Evolutionary conservation across 1,140 invertebrate species (phyloP), one percentile per base, ranked within the genome.

Genomic region (Lepeophtheirus salmonis): DNA sequence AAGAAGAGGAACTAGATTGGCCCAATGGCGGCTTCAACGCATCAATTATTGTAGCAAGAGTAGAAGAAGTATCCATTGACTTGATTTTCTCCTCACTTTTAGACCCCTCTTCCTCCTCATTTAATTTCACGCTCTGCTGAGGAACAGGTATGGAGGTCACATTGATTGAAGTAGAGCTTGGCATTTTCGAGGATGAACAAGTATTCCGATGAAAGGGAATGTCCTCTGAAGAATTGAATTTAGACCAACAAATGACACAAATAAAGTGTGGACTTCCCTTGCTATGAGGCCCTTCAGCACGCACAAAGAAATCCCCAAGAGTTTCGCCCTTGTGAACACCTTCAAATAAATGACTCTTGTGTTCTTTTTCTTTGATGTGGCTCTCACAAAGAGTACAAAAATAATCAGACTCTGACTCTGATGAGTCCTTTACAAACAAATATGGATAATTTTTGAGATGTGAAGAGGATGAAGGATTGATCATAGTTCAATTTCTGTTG

Each of bases 321-420:
- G 21, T 25, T n/a, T 57, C 55, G 23, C 20, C 55, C 30, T 57
- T 25, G 26, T 57, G 55, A 41, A 41, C 30, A 2, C 22, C 2
- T 2, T 57, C 55, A 18, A 57, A 57, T 17, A 57, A 41, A 25
- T 57, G 55, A 21, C 20, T 18, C 4, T 57, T 21, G 20, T 24
- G 55, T 30, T 57, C 55, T 4, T 30, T 41, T 41, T 54, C 55
- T 16, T 24, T 24, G 23, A 57, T 17, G 26, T 26, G 25, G 20
- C 13, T 21, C 21, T 57, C 55, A 57, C 55, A 57, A 25, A 57
- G 55, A 57, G 55, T 57, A 23, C 55, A 57, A 30, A 57, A 57
- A 18, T 48, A 57, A 16, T 57, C 55, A 3, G 52, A 18, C n/a
- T 57, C 30, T 10, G 30, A 41, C 30, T 41, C 30, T n/a, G 6